Conservation (phyloP, 2,797 vertebrate species). For the Poecilia wingei region DNA sequence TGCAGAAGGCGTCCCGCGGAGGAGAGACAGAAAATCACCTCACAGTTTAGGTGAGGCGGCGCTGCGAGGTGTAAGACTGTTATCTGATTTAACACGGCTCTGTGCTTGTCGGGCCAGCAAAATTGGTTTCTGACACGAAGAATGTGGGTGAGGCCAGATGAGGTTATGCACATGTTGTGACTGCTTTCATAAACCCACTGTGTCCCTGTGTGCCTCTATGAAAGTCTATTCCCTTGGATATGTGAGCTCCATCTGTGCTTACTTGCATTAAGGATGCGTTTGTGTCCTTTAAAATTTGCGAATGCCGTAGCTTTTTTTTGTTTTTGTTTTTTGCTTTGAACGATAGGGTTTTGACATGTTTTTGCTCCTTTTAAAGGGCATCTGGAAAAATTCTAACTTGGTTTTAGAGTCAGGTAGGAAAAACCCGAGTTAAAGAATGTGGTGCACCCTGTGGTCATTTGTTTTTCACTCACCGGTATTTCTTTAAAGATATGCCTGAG, state of each 20-base stretch:
- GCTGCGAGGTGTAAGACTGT: neutral
- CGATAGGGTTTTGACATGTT: neutral
- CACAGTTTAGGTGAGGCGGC: neutral
- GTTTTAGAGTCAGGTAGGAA: neutral
- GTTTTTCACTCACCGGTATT: neutral
- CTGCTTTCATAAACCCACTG: neutral
- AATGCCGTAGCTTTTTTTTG: neutral
- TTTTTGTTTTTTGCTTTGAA: neutral
- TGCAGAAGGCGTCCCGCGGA: neutral
- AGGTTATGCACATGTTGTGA: neutral
- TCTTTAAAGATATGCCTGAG: neutral
- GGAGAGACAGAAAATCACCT: neutral
- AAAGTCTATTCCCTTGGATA: neutral
- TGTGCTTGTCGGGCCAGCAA: neutral
- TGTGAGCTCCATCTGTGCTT: neutral
- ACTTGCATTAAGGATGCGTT: neutral
- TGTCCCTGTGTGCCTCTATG: neutral
- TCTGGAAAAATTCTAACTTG: neutral
- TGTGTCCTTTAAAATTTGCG: neutral
- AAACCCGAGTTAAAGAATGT: neutral
- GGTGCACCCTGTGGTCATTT: neutral
- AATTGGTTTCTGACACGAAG: neutral
- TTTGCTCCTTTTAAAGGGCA: neutral
- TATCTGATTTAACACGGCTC: neutral
- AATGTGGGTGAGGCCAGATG: neutral